Percentiles rank a stretch among this genome's conserved stretches.
These are phyloP conservation scores for Synanceia verrucosa DNA, from an alignment of 2,797 vertebrate species.

Conservation along the genomic window DNA sequence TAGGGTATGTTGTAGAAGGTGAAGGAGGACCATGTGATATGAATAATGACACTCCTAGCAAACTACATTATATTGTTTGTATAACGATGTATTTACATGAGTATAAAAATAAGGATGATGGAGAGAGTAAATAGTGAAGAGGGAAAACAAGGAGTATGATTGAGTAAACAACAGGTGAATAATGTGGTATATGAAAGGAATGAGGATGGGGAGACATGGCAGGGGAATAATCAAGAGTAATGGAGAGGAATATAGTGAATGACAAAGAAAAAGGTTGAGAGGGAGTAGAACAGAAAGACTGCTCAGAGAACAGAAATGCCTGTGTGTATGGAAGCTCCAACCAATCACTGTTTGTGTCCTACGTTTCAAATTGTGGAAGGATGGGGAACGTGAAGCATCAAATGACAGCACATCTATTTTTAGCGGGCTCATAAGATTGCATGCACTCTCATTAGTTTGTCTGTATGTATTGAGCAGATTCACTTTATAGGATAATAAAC, in stretches of 20 bases:
- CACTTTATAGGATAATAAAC: conserved; percentile 5
- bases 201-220: not conserved
- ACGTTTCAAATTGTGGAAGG: conserved; percentile 20
- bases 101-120: conserved; percentile 6
- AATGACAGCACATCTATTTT: conserved; percentile 42
- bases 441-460: conserved; percentile 19
- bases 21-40: not conserved
- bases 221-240: conserved; percentile 31
- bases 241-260: conserved; percentile 19
- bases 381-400: conserved; percentile 29
- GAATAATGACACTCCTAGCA: not conserved
- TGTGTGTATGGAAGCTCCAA: not conserved
- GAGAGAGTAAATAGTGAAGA: not conserved
- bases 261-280: not conserved
- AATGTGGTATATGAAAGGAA: not conserved
- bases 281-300: conserved; percentile 1
- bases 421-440: conserved; percentile 15
- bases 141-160: not conserved
- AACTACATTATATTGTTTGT: not conserved
- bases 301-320: not conserved
- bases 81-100: not conserved
- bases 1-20: not conserved
- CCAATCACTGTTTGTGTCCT: conserved; percentile 22
- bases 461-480: conserved; percentile 24
- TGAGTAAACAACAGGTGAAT: conserved; percentile 7